Evolutionary conservation across 1,140 invertebrate species (phyloP), one percentile per base, ranked within the genome.

Genomic region (Mycetomoellerius zeteki): DNA sequence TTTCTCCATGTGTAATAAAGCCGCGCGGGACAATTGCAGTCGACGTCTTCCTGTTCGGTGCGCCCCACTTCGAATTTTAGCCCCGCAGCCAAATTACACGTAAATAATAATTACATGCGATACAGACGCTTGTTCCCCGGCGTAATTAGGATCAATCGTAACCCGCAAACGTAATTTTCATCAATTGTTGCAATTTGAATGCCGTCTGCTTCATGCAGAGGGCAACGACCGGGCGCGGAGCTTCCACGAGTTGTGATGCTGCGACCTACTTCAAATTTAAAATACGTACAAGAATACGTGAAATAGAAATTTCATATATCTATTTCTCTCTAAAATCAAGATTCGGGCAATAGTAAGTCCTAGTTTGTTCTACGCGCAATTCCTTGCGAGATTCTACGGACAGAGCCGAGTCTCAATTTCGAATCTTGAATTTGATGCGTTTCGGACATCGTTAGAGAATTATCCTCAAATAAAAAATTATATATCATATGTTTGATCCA

Each of bases 161-260:
- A 33, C 43, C 6, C 43, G 2, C 24, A 33, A 84, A 27, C 21
- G 47, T 72, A 47, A 75, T 58, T 73, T 73, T 8, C 54, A 60
- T 60, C 54, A 60, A 73, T 73, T 84, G 37, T 47, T 81, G 16
- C 24, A 58, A 24, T 75, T 84, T 14, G 56, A 84, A 60, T 60
- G 5, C 37, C 24, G 50, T 43, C n/a, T 27, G 78, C 52, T 50
- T 24, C 14, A 14, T 19, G 21, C 30, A 14, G 52, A 54, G 62
- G 47, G 30, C 52, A 82, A 73, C 43, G 33, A 73, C 67, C 67
- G n/a, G 47, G 52, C 6, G 1, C 30, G 37, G 2, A 60, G 8
- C 58, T 30, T 78, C 52, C 72, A 75, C 43, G 78, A 3, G 21
- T 19, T n/a, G 7, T 16, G 27, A 43, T 65, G 43, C 37, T 33